Conservation (phyloP, 2,888 invertebrate species). For the Muscina levida region DNA sequence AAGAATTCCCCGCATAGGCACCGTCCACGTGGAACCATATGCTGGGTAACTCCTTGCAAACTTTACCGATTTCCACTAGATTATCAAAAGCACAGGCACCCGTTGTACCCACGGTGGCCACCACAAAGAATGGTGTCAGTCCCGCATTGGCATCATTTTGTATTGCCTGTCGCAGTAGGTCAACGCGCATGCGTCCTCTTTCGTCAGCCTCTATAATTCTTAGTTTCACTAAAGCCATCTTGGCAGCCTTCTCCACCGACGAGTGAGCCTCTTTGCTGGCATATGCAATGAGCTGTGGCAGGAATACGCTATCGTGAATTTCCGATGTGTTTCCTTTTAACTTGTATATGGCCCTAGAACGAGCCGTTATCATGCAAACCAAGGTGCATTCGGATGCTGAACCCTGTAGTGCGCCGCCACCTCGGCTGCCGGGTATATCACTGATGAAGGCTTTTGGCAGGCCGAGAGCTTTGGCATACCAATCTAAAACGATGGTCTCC, state of each 20-base stretch:
- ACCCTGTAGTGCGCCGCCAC: conserved; percentile 91
- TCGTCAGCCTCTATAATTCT: conserved; percentile 87
- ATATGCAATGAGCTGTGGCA: conserved; percentile 89
- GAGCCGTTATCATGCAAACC: conserved; percentile 88
- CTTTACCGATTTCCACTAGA: conserved; percentile 87
- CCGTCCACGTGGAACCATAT: conserved; percentile 95
- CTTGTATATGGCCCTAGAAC: conserved; percentile 85
- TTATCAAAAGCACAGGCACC: conserved; percentile 92
- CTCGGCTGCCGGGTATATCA: conserved; percentile 80
- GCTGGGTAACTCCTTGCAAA: conserved; percentile 82
- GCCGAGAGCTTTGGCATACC: conserved; percentile 89
- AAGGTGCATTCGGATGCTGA: conserved; percentile 92
- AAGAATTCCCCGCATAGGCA: conserved; percentile 92
- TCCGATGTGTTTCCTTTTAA: conserved; percentile 82
- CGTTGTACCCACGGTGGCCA: conserved; percentile 91
- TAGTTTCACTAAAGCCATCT: conserved; percentile 87
- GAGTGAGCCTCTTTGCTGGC: conserved; percentile 88
- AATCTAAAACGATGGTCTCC: conserved; percentile 90
- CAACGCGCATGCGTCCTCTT: conserved; percentile 84
- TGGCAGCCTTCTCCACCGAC: conserved; percentile 89
- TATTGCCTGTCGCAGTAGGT: conserved; percentile 83
- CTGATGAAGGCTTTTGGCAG: conserved; percentile 85
- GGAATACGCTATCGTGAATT: conserved; percentile 85
- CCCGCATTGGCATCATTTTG: conserved; percentile 88
- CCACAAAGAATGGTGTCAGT: conserved; percentile 90